These are phyloP conservation scores for Troides aeacus DNA, from an alignment of 2,888 invertebrate genomes.

Conservation along the genomic window DNA sequence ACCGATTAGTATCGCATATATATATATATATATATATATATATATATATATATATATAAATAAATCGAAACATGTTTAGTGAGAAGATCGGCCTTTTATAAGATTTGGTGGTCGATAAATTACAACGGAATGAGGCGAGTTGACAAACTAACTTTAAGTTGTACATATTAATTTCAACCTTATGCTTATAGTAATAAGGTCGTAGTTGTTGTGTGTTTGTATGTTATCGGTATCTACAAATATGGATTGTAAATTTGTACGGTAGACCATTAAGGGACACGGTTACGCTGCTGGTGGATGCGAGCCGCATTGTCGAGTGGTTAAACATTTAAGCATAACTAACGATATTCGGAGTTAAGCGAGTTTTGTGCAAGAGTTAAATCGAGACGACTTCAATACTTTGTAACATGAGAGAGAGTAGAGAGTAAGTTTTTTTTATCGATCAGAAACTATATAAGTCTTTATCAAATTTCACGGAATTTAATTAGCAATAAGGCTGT, in stretches of 20 bases:
- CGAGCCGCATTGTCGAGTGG: slow-evolving; percentile 20
- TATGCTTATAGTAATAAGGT: not conserved
- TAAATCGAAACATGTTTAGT: slow-evolving; percentile 2
- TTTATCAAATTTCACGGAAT: no score
- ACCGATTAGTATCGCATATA: slow-evolving; percentile 10
- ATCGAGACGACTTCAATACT: slow-evolving; percentile 1
- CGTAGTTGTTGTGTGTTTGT: not conserved
- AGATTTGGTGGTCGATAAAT: slow-evolving; percentile 20
- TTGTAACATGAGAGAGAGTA: no score
- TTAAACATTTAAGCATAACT: slow-evolving; percentile 19
- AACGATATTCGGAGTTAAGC: slow-evolving; percentile 5
- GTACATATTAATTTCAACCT: not conserved
- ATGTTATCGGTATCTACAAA: slow-evolving; percentile 6
- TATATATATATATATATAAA: not conserved
- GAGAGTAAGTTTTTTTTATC: no score
- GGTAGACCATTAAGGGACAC: slow-evolving; percentile 20
- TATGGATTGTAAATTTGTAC: slow-evolving; percentile 27
- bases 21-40: slow-evolving; percentile 5
- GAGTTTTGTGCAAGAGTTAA: slow-evolving; percentile 4
- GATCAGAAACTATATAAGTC: no score
- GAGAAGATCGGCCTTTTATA: slow-evolving; percentile 18
- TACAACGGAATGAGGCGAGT: slow-evolving; percentile 10
- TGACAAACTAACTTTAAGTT: not conserved
- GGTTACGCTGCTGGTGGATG: slow-evolving; percentile 11
- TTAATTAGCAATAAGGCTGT: no score